Percentiles rank a stretch among this genome's conserved stretches.
Conservation (phyloP, 2,888 invertebrate species). For the Hedya salicella region DNA sequence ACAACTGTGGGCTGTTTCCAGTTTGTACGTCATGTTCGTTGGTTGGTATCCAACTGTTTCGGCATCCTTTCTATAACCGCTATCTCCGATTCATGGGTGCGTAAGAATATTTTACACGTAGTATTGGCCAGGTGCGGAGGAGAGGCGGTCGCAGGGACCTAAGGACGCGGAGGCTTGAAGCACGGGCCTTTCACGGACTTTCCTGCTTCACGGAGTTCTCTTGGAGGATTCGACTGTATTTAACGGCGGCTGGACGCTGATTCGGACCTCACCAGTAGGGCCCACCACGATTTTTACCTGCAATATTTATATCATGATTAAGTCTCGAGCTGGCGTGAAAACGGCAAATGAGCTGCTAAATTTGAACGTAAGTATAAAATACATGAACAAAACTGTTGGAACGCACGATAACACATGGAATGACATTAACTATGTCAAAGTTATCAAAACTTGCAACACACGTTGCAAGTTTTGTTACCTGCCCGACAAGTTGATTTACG, state of each 20-base stretch:
- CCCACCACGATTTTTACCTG: conserved; percentile 79
- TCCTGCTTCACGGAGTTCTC: conserved; percentile 46
- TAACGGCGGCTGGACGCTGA: conserved; percentile 65
- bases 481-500: no score
- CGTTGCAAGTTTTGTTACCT: no score
- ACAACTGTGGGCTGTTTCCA: conserved; percentile 8
- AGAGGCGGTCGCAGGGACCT: background rate
- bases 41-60: background rate
- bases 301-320: conserved; percentile 40
- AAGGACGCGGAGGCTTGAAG: background rate
- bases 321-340: background rate
- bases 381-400: no score
- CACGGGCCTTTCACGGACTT: conserved; percentile 15
- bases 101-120: conserved; percentile 5
- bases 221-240: conserved; percentile 50
- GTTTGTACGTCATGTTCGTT: conserved; percentile 25
- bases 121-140: conserved; percentile 1
- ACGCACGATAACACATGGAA: no score
- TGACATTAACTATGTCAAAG: no score
- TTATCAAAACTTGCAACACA: no score
- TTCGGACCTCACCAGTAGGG: conserved; percentile 68
- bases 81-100: conserved; percentile 4
- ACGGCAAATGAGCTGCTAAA: no score
- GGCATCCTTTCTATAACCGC: background rate
- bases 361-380: no score